Base-by-base conservation (phyloP, 2,888 invertebrate genomes). In the Hedychridium roseum region DNA sequence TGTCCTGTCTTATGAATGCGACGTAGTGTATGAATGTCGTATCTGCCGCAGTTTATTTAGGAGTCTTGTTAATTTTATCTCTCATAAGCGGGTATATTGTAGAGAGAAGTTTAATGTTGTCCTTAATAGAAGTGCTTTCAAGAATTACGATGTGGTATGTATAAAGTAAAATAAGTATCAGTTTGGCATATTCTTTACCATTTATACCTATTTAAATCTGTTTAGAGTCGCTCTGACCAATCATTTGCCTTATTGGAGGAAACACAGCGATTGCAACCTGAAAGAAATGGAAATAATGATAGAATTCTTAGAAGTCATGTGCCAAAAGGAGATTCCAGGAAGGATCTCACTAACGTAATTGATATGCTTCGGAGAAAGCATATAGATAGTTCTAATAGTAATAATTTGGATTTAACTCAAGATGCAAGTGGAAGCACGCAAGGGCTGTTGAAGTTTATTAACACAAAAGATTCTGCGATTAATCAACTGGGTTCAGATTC, bases 71-170 rank as follows among this genome's bases (percentile, higher is more conserved):
- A 94, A 95, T 80, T 92, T 94, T 72, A 85, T 95, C 61, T 88
- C 92, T 23, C 96, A 96, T 76, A 96, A 96, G 80, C 84, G 94
- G 49, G 85, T 87, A 27, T 95, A 90, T 75, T 95, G 95, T 71
- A 83, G 79, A 59, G 83, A 85, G 45, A 83, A 82, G 55, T 86
- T 83, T 64, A 81, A 81, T 64, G 70, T 80, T 36, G 76, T 78
- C 2, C 50, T 79, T 43, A 81, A 82, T 69, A 80, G 80, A 31
- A 80, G 82, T 60, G 81, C 81, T 64, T 69, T 80, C 32, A 80
- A 80, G 57, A 75, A 80, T 59, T 70, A 76, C 60, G 81, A 81
- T 54, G 68, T 73, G 45, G 84, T 84, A 77, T 80, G 82, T 80
- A 64, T 12, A 17, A 20, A 31, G 30, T 11, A 16, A 21, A 16